Evolutionary conservation across 1,140 invertebrate genomes (phyloP).

Genomic region (Meteorus sp.): DNA sequence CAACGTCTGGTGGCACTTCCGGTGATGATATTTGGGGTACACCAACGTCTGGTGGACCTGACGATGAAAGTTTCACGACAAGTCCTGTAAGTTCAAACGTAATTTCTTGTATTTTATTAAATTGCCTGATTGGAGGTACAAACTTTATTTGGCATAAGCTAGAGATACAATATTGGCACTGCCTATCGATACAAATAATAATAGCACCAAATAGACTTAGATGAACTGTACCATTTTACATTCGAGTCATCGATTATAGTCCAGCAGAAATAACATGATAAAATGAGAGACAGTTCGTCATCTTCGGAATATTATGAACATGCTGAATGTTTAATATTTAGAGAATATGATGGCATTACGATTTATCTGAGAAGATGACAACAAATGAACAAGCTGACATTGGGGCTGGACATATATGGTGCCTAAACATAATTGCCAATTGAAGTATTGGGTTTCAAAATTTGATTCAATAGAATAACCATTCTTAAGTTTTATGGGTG

Average conservation of each 20-base stretch:
- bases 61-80: conserved; percentile 71
- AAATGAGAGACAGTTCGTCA: conserved; percentile 2
- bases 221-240: conserved; percentile 22
- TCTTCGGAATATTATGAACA: no score
- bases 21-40: conserved; percentile 86
- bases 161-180: neutral
- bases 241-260: neutral
- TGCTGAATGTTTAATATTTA: no score
- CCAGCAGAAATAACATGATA: neutral
- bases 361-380: no score
- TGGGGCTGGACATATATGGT: no score
- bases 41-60: conserved; percentile 77
- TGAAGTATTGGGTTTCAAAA: no score
- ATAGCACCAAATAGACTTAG: conserved; percentile 14
- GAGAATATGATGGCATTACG: no score
- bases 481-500: no score
- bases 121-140: conserved; percentile 13
- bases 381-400: no score
- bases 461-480: no score
- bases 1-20: conserved; percentile 75
- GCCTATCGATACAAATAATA: neutral
- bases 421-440: no score
- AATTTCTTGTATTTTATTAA: neutral
- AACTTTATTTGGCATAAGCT: conserved; percentile 10
- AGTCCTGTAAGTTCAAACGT: conserved; percentile 47